phyloP scores from a whole-genome alignment of 2,888 invertebrate species.

The Chydorus sphaericus region DNA sequence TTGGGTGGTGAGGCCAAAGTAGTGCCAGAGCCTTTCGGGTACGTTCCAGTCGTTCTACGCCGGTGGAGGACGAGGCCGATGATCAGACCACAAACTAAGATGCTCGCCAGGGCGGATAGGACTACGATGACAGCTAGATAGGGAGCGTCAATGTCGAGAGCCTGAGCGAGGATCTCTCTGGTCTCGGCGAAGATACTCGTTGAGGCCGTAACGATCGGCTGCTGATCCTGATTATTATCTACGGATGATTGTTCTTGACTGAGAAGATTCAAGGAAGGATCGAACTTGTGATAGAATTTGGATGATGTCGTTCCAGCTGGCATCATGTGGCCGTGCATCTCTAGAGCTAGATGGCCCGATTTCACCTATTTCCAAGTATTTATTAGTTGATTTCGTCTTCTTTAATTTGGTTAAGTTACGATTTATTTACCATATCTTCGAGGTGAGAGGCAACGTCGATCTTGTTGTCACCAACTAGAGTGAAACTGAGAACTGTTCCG shows the following conservation, averaged over 20 bases:
- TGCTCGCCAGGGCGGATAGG: constrained; percentile 10
- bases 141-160: constrained; percentile 11
- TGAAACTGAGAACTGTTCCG: constrained; percentile 40
- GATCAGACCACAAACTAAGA: constrained; percentile 15
- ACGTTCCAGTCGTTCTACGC: constrained; percentile 22
- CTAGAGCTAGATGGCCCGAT: constrained; percentile 10
- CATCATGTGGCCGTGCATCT: constrained; percentile 12
- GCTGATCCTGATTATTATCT: too few species aligned
- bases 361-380: constrained; percentile 10
- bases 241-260: too few species aligned
- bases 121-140: constrained; percentile 15
- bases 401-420: constrained; percentile 1
- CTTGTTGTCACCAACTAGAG: constrained; percentile 53
- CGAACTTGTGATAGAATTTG: constrained; percentile 14
- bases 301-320: constrained; percentile 15
- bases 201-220: not conserved
- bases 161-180: constrained; percentile 13
- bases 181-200: not conserved
- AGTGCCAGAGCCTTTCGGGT: constrained; percentile 17
- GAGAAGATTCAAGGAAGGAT: not conserved
- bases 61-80: constrained; percentile 21
- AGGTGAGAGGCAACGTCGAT: constrained; percentile 64
- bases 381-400: not conserved
- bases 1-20: constrained; percentile 11
- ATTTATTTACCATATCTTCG: constrained; percentile 52